Base-by-base conservation (phyloP, 2,113 vertebrate species). In the Salvator merianae region DNA sequence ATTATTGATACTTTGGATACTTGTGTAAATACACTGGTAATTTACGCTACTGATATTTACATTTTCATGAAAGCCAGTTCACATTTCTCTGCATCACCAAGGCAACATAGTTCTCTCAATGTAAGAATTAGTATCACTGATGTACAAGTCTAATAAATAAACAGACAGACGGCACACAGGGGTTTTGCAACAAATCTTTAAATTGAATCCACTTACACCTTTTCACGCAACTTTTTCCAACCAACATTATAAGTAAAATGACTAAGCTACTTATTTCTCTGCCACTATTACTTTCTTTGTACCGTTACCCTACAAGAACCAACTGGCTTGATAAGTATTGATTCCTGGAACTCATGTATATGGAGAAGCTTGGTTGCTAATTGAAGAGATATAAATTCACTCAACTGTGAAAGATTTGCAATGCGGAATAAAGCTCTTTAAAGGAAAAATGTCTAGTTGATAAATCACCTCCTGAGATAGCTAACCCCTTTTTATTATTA, bases 391-490 rank as follows among this genome's bases (percentile, higher is more conserved):
- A 1, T 77, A 79, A 91, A 90, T 90, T 82, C 63, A 83, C 50
- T 83, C 50, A 87, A 38, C 18, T 90, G 73, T 75, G 32, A 34
- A 62, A 86, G n/a, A 89, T 90, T 82, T 86, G 47, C 34, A 66
- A 66, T 26, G 2, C 53, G 80, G 73, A 2, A 3, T 5, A 90
- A 83, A 88, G 83, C 5, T 70, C 88, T 77, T 40, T 82, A 83
- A 91, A 89, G 77, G 50, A 79, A 90, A 94, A 87, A 53, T 43
- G 86, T 89, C 59, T 85, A 9, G 6, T 77, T 89, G 86, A 91
- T 86, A 83, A 89, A 92, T 55, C 82, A 63, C 55, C 66, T 88
- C 28, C 22, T 53, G 32, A 28, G 28, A 8, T 22, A 77, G 83
- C 82, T 87, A 80, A 50, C 84, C 6, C 12, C 30, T 34, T 43